Evolutionary conservation across 1,140 invertebrate genomes (phyloP).

Genomic region (Drosophila nannoptera): DNA sequence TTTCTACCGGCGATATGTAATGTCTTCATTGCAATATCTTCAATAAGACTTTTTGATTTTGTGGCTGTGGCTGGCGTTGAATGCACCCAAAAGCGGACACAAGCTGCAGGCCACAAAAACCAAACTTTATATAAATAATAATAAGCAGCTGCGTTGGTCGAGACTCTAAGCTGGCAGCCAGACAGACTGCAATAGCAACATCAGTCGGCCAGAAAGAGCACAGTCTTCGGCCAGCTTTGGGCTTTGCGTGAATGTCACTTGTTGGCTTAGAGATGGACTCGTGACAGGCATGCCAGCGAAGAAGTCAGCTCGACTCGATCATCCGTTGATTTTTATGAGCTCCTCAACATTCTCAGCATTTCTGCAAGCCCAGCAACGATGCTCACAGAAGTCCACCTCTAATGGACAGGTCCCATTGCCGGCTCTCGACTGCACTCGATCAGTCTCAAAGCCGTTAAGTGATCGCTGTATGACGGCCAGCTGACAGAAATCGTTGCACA

Average conservation of each 20-base stretch:
- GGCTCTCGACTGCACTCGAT: slow-evolving; percentile 10
- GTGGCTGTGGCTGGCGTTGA: slow-evolving; percentile 54
- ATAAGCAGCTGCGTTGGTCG: slow-evolving; percentile 32
- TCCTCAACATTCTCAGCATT: too few species aligned
- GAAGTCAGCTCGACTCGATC: too few species aligned
- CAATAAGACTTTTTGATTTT: slow-evolving; percentile 34
- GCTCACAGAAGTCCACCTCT: background rate
- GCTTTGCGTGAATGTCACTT: slow-evolving; percentile 9
- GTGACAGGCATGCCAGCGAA: slow-evolving; percentile 2
- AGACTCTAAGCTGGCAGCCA: slow-evolving; percentile 43
- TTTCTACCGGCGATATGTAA: slow-evolving; percentile 46
- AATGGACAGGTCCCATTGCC: slow-evolving; percentile 4
- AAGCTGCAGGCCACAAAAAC: slow-evolving; percentile 20
- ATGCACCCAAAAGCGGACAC: slow-evolving; percentile 29
- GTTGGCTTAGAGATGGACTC: slow-evolving; percentile 24
- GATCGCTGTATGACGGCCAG: slow-evolving; percentile 41
- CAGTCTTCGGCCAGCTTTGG: slow-evolving; percentile 8
- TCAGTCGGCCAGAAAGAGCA: slow-evolving; percentile 36
- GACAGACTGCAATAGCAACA: slow-evolving; percentile 20
- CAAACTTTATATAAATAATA: background rate
- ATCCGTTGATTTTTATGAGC: too few species aligned
- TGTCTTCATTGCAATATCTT: background rate
- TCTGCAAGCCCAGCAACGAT: too few species aligned
- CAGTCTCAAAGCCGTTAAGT: slow-evolving; percentile 18
- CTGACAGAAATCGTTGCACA: slow-evolving; percentile 35